A percentile compares a stretch with the other conserved stretches of the same genome.
Evolutionary conservation across 1,140 invertebrate species (phyloP).

Genomic region (Metaphire vulgaris): DNA sequence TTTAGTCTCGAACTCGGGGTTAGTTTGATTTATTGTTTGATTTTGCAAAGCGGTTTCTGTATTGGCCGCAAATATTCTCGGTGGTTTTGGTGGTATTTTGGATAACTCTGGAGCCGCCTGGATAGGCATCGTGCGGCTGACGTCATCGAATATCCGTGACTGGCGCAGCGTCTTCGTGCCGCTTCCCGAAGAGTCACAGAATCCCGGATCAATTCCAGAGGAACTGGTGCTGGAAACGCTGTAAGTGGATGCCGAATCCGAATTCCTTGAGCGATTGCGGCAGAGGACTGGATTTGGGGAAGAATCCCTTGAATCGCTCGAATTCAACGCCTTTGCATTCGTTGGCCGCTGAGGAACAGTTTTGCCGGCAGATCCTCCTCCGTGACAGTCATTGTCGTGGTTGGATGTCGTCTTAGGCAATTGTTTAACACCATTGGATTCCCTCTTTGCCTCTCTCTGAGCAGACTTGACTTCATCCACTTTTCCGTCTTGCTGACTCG

Average conservation of each 20-base stretch:
- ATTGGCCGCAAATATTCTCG: not conserved
- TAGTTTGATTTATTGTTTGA: no score
- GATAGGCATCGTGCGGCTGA: not conserved
- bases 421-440: not conserved
- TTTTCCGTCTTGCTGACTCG: not conserved
- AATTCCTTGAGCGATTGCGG: conserved; percentile 3
- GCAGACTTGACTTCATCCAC: not conserved
- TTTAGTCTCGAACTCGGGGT: not conserved
- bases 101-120: not conserved
- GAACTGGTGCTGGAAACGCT: conserved; percentile 23
- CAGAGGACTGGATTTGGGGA: not conserved
- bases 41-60: not conserved
- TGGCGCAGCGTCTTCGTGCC: not conserved
- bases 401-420: not conserved
- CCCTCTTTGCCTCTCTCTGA: not conserved
- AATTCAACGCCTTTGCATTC: not conserved
- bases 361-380: not conserved
- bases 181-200: conserved; percentile 3
- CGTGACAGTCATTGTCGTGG: not conserved
- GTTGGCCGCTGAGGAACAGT: not conserved
- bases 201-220: conserved; percentile 27
- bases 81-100: conserved; percentile 13
- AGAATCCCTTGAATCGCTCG: not conserved
- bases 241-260: conserved; percentile 13
- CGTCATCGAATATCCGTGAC: not conserved